Percentiles rank a stretch among this genome's conserved stretches.
Conservation (phyloP, 35 echinoderm and acorn worm species). For the Lytechinus pictus region DNA sequence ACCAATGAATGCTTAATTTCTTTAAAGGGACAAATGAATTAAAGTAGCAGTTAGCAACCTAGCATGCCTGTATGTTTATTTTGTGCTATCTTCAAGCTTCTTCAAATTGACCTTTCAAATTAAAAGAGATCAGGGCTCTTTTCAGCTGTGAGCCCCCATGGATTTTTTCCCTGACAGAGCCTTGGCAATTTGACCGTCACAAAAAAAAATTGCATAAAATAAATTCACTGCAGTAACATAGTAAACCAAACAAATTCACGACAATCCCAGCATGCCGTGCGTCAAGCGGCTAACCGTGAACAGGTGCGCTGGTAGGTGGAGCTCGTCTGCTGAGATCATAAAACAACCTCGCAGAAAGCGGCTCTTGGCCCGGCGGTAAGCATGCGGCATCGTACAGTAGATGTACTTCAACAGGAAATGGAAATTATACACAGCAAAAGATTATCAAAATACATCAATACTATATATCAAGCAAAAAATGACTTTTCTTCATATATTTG, state of each 20-base stretch:
- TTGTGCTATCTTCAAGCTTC: no score
- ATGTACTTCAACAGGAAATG: slow-evolving; percentile 15
- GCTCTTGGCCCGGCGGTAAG: slow-evolving; percentile 57
- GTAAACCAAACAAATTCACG: not conserved
- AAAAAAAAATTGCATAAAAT: not conserved
- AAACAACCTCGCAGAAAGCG: slow-evolving; percentile 51
- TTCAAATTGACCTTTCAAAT: no score
- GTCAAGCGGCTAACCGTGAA: slow-evolving; percentile 33
- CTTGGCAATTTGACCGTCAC: not conserved
- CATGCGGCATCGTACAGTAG: slow-evolving; percentile 45
- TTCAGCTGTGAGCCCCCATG: no score
- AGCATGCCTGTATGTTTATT: no score
- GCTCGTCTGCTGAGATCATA: slow-evolving; percentile 39
- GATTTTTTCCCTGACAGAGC: no score
- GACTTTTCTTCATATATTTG: no score
- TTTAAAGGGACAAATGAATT: no score
- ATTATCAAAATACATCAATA: not conserved
- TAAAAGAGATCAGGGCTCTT: no score
- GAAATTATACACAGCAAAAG: not conserved
- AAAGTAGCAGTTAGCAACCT: no score
- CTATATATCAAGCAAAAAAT: no score
- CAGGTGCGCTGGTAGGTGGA: slow-evolving; percentile 39
- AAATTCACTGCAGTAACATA: not conserved
- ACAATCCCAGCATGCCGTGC: not conserved
- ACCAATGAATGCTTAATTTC: no score